Base-by-base conservation (phyloP, 2,888 invertebrate species). In the Chalcis sispes region DNA sequence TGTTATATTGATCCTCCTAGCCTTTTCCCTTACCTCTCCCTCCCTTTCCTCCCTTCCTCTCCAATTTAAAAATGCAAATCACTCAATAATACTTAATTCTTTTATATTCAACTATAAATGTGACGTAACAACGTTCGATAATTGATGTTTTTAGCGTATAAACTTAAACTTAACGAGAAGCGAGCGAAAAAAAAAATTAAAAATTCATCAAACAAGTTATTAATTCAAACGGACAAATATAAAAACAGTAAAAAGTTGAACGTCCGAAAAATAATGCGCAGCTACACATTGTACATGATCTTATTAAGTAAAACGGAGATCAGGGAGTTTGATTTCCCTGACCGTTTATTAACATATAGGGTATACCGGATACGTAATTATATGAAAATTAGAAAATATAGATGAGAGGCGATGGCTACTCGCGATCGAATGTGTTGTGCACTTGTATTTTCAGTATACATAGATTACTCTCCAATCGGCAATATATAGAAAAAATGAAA, bases 221-320 rank as follows among this genome's bases (percentile, higher is more conserved):
- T 52, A 58, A 36, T 23, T 64, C 36, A 54, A 82, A 2, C 32
- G 23, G 59, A 67, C 5, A 36, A 13, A 65, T 32, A 15, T 32
- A 52, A 67, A 42, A 27, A 25, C n/a, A 48, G 25, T 32, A 29
- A 32, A 69, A 54, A 46, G 48, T 82, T 81, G 80, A 82, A 82
- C 80, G 79, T 81, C 79, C 81, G 81, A 81, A 84, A 83, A 15
- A 42, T 32, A 36, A 81, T 82, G 82, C 83, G 82, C 83, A 81
- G 83, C 85, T 85, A 85, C 85, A 84, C 77, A 65, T 82, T 81
- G 84, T 83, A 84, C 83, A 85, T 85, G 83, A 84, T 85, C 52
- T 59, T 50, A 58, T 36, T 32, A 72, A 61, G 15, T 15, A 64
- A 2, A 61, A 65, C 61, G 52, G 64, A 36, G 18, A 50, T 15